phyloP scores from a whole-genome alignment of 2,797 vertebrate species.

The Hephaestus fuliginosus region DNA sequence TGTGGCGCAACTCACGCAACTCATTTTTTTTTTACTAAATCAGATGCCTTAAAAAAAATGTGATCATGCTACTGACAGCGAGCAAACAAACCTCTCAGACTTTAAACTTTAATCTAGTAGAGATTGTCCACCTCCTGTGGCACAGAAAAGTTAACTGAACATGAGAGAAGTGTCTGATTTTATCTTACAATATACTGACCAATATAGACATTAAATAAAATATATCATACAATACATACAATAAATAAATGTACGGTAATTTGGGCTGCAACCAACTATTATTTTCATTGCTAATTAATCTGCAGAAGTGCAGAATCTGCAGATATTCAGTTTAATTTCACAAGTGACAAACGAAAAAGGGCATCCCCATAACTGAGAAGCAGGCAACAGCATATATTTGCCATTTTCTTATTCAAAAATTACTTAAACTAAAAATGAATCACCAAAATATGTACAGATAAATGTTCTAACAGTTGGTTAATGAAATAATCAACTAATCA shows the following conservation, averaged over 20 bases:
- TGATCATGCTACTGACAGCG: neutral
- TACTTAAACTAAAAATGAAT: neutral
- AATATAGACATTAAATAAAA: neutral
- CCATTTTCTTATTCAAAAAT: neutral
- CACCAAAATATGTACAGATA: too few relatives aligned
- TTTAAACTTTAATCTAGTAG: constrained; percentile 48
- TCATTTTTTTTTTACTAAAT: too few relatives aligned
- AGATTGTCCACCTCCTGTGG: neutral
- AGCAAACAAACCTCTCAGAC: constrained; percentile 56
- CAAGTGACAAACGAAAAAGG: too few relatives aligned
- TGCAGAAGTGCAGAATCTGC: neutral
- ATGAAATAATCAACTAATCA: neutral
- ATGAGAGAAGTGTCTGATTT: neutral
- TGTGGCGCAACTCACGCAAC: constrained; percentile 7
- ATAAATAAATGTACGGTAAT: neutral
- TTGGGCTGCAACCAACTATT: neutral
- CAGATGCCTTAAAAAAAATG: constrained; percentile 10
- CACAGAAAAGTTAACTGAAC: neutral
- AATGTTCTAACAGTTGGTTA: too few relatives aligned
- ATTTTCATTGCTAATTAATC: neutral
- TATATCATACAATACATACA: too few relatives aligned
- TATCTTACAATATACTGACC: neutral
- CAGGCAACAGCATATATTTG: neutral
- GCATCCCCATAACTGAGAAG: neutral
- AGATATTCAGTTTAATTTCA: neutral